phyloP scores from a whole-genome alignment of 2,113 vertebrate genomes.

The Silurus meridionalis region DNA sequence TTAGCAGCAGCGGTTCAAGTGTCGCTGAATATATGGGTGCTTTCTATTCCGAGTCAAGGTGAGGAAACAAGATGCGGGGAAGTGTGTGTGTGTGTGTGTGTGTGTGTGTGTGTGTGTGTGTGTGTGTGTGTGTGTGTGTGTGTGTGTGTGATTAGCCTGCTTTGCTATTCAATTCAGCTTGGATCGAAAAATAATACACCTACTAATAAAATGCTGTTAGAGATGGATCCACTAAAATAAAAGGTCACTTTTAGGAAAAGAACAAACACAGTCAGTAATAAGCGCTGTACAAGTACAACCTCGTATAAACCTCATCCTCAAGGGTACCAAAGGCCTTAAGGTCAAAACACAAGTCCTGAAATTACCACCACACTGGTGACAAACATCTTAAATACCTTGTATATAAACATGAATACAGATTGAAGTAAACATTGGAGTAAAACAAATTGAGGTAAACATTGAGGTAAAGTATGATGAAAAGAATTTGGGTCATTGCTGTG shows the following conservation, averaged over 20 bases:
- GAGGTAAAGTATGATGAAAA: too few species aligned
- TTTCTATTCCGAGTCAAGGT: conserved; percentile 7
- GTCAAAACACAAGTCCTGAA: neutral
- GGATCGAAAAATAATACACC: neutral
- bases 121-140: neutral
- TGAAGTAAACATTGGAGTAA: too few species aligned
- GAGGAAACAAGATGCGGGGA: conserved; percentile 2
- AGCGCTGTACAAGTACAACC: neutral
- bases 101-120: conserved; percentile 1
- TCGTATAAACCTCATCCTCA: neutral
- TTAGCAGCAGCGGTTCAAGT: conserved; percentile 21
- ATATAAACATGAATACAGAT: too few species aligned
- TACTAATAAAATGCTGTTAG: neutral
- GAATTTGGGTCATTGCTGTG: neutral
- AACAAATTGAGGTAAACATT: too few species aligned
- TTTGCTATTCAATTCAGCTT: neutral
- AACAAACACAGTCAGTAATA: neutral
- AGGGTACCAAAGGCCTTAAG: neutral
- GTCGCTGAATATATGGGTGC: neutral
- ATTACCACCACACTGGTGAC: neutral
- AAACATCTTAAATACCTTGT: neutral
- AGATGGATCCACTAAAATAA: neutral
- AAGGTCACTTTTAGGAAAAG: neutral
- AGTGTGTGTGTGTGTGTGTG: neutral
- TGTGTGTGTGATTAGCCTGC: neutral